Evolutionary conservation across 2,888 invertebrate species (phyloP), one percentile per base, ranked within the genome.

Genomic region (Hydriomena furcata): DNA sequence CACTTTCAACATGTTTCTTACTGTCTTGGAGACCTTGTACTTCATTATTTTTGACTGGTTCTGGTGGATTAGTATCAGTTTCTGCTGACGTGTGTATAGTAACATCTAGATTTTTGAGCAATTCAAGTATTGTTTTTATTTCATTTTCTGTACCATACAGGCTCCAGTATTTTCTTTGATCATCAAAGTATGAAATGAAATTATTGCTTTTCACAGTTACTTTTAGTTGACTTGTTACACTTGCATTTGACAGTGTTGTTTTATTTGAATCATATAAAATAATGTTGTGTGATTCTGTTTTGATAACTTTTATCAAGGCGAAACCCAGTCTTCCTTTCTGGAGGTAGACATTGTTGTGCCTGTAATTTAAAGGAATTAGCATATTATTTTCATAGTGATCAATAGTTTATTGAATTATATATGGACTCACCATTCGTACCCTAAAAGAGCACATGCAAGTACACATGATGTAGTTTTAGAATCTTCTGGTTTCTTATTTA

Each of bases 251-350:
- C 32, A 90, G 49, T 27, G 83, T 82, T 12, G 60, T 65, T 74
- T 88, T 90, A 52, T 76, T 80, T 2, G 81, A 73, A 58, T 85
- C 81, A 76, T 89, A 90, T 1, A 90, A 66, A 17, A 89, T 61
- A 40, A 87, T 74, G 54, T 77, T 79, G 55, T 79, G 67, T 45
- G 49, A 54, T 47, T 65, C 70, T 57, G 68, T 68, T 63, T 77
- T 82, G 1, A 69, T 49, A 13, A 72, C 63, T 66, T 81, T 84
- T 41, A 88, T 48, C 41, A 90, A 68, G n/a, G 86, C 88, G 71
- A 89, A 81, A 7, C 88, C 89, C 34, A 88, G 52, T 63, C 79
- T 86, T 36, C 86, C 87, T 75, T 70, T 83, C 41, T 68, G 51
- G 25, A 68, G 61, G 54, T 87, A 86, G 7, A 66, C 61, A 65